These are phyloP conservation scores for Andrena trimmerana DNA, from an alignment of 2,888 invertebrate genomes.

Conservation along the genomic window DNA sequence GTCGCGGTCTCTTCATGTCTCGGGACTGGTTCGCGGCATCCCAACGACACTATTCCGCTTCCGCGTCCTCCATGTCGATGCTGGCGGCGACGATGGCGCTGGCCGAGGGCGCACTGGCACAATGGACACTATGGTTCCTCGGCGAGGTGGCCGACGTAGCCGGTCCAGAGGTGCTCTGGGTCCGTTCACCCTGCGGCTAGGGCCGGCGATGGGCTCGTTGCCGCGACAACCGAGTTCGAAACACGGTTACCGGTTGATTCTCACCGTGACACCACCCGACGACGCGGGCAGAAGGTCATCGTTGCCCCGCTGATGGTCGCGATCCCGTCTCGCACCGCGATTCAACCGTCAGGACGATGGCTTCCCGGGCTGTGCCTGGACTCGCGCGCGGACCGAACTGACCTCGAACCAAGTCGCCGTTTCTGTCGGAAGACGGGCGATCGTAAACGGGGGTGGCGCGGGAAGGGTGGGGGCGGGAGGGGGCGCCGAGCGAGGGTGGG, in stretches of 20 bases:
- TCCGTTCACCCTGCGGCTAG: neutral
- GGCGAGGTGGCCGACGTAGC: conserved; percentile 21
- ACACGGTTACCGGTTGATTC: conserved; percentile 59
- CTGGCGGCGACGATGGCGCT: conserved; percentile 66
- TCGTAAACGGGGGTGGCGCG: conserved; percentile 9
- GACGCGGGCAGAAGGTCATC: conserved; percentile 56
- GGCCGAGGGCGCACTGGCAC: conserved; percentile 51
- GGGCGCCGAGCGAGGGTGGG: conserved; percentile 7
- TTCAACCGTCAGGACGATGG: conserved; percentile 47
- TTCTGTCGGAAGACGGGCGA: conserved; percentile 48
- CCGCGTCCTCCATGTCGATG: conserved; percentile 70
- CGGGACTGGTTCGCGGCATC: conserved; percentile 77
- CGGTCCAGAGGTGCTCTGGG: conserved; percentile 12
- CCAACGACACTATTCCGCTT: conserved; percentile 70
- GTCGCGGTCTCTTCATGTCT: conserved; percentile 81
- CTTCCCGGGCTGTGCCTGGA: conserved; percentile 70
- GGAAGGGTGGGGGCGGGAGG: neutral
- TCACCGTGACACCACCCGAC: conserved; percentile 58
- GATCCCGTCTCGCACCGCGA: conserved; percentile 30
- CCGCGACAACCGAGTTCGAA: neutral
- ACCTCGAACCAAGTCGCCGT: conserved; percentile 71
- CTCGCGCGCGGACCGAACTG: conserved; percentile 82
- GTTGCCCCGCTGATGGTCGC: conserved; percentile 35
- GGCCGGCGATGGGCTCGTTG: conserved; percentile 8
- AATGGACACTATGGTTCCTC: conserved; percentile 60